These are phyloP conservation scores for Python bivittatus DNA, from an alignment of 2,113 vertebrate species.

Conservation along the genomic window DNA sequence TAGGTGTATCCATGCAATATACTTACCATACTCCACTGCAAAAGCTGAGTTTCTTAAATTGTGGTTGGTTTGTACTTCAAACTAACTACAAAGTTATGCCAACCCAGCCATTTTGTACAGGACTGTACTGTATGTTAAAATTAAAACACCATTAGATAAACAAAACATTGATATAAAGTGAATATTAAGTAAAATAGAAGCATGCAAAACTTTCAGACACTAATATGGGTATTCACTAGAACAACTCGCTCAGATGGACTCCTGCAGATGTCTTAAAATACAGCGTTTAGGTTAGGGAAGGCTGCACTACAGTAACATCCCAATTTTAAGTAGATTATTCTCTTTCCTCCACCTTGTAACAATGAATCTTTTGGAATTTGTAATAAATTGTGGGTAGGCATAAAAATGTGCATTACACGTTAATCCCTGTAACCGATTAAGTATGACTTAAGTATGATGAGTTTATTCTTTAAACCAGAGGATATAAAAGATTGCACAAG, in stretches of 20 bases:
- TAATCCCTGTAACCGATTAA: not conserved
- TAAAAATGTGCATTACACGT: not conserved
- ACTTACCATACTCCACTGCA: not conserved
- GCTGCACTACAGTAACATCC: not conserved
- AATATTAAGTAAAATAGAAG: not conserved
- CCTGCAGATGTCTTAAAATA: not conserved
- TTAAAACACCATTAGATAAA: not conserved
- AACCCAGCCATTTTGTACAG: not conserved
- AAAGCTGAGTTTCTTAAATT: not conserved
- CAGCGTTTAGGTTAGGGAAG: not conserved
- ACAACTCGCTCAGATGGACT: not conserved
- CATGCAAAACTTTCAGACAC: not conserved
- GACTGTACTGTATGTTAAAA: not conserved
- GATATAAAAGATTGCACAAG: conserved; percentile 3
- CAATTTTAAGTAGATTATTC: not conserved
- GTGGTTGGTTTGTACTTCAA: not conserved
- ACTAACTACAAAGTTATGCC: not conserved
- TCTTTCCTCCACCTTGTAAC: not conserved
- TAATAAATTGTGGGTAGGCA: not conserved
- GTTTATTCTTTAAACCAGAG: not conserved
- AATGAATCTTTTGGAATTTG: not conserved
- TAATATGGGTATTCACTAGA: not conserved
- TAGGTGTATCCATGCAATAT: not conserved
- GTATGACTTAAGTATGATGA: not conserved
- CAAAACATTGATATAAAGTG: not conserved